Evolutionary conservation across 92 coral and sea anemone genomes (phyloP).

Genomic region (Nematostella vectensis): DNA sequence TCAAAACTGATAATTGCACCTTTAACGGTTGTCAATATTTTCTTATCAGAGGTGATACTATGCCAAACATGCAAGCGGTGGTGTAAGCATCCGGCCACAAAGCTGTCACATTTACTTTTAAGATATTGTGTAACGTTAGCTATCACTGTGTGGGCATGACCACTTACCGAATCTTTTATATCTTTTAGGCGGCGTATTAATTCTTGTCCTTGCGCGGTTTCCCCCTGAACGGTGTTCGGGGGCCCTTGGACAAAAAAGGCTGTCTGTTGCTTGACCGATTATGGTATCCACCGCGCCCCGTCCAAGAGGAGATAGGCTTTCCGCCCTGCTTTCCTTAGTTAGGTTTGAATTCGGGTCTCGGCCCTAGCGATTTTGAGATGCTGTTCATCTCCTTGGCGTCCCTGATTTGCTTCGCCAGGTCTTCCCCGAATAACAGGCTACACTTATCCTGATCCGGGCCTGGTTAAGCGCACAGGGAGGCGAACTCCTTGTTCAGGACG

Average conservation of each 20-base stretch:
- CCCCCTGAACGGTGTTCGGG: neutral
- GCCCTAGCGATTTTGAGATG: neutral
- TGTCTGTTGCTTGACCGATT: too few species aligned
- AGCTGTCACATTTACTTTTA: conserved; percentile 1
- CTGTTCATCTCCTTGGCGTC: neutral
- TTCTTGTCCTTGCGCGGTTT: neutral
- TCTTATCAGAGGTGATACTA: neutral
- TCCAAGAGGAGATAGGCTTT: too few species aligned
- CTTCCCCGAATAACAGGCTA: neutral
- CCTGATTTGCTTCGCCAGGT: neutral
- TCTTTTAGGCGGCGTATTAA: neutral
- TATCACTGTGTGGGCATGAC: conserved; percentile 1
- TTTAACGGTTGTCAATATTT: neutral
- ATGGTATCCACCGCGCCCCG: too few species aligned
- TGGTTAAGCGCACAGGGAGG: conserved; percentile 2
- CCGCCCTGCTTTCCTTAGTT: too few species aligned
- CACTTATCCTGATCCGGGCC: neutral
- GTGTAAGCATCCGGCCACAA: neutral
- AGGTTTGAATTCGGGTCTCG: neutral
- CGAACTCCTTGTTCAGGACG: neutral
- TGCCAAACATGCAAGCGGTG: conserved; percentile 1
- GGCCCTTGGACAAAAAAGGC: conserved; percentile 7
- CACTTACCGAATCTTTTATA: conserved; percentile 19
- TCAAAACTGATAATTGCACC: conserved; percentile 7
- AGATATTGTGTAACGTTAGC: neutral